These are phyloP conservation scores for Spinus pinus DNA, from an alignment of 2,797 vertebrate species.

Conservation along the genomic window DNA sequence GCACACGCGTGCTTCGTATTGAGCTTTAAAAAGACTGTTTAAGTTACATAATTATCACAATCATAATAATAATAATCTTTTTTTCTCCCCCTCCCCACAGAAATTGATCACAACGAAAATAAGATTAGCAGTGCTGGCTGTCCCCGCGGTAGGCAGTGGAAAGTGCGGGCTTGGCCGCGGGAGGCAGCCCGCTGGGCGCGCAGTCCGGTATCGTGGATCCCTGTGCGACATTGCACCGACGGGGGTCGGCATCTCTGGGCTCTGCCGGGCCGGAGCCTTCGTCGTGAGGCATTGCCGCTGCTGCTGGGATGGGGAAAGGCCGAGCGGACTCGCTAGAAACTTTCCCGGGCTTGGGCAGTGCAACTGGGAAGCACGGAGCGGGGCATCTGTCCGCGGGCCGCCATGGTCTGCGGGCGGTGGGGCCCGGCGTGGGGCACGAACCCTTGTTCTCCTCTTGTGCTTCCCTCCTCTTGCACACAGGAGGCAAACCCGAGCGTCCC, in stretches of 20 bases:
- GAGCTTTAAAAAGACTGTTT: neutral
- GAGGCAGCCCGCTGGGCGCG: neutral
- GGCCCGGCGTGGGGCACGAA: neutral
- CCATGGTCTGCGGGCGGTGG: neutral
- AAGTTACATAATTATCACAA: neutral
- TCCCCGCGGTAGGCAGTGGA: neutral
- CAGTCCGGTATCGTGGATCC: neutral
- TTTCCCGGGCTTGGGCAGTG: neutral
- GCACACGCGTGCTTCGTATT: neutral
- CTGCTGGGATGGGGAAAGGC: neutral
- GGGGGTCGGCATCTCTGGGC: neutral
- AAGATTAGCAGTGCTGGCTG: neutral
- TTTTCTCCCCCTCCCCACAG: neutral
- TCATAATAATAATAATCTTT: neutral
- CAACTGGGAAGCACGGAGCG: rapidly evolving
- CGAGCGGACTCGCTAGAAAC: neutral
- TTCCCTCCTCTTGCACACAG: neutral
- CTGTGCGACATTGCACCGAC: neutral
- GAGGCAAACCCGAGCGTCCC: neutral
- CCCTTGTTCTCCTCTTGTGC: neutral
- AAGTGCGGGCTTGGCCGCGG: neutral
- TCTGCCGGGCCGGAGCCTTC: neutral
- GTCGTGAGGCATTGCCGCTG: neutral
- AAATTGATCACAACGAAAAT: neutral
- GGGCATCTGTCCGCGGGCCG: neutral